phyloP scores from a whole-genome alignment of 2,888 invertebrate genomes.

The Sphecodes monilicornis region DNA sequence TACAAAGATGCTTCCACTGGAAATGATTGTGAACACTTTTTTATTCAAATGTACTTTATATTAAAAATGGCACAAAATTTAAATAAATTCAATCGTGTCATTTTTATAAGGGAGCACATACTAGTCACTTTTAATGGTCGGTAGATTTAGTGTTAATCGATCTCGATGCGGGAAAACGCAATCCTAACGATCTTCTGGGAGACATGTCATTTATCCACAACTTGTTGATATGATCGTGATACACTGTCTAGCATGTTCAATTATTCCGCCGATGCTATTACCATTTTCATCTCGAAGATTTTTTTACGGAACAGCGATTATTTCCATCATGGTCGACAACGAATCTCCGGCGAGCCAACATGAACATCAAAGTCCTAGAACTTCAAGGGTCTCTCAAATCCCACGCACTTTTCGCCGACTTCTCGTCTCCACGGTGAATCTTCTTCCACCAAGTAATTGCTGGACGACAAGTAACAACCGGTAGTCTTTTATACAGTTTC shows the following conservation, averaged over 20 bases:
- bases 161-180: background rate
- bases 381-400: conserved; percentile 26
- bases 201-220: conserved; percentile 27
- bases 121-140: too few relatives aligned
- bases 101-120: too few relatives aligned
- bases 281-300: background rate
- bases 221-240: conserved; percentile 32
- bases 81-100: too few relatives aligned
- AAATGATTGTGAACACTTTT: too few relatives aligned
- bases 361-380: conserved; percentile 39
- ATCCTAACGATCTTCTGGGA: conserved; percentile 4
- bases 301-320: conserved; percentile 25
- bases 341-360: conserved; percentile 21
- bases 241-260: conserved; percentile 12
- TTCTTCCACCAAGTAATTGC: background rate
- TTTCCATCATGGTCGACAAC: conserved; percentile 36
- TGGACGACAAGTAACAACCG: background rate
- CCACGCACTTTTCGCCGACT: conserved; percentile 3
- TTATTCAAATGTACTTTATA: too few relatives aligned
- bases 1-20: too few relatives aligned
- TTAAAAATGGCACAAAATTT: too few relatives aligned
- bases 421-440: conserved; percentile 22
- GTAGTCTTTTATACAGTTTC: background rate
- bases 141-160: too few relatives aligned
- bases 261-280: conserved; percentile 22